These are phyloP conservation scores for Cochlearius cochlearius DNA, from an alignment of 2,113 vertebrate genomes.

Conservation along the genomic window DNA sequence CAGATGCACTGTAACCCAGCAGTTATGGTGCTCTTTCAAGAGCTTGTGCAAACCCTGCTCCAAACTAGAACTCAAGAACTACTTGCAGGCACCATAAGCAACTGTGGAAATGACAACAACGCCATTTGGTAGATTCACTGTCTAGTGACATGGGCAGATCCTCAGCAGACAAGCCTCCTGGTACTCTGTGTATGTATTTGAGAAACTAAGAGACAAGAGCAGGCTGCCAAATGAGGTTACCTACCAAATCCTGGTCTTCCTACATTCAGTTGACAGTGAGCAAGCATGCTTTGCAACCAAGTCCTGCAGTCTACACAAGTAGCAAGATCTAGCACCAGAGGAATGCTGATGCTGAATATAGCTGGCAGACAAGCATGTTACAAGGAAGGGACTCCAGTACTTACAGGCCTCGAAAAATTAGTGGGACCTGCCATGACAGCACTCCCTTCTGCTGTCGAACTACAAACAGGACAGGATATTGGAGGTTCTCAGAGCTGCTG, in stretches of 20 bases:
- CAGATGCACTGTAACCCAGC: background rate
- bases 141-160: background rate
- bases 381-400: conserved; percentile 18
- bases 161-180: background rate
- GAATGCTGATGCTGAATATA: background rate
- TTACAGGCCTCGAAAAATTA: conserved; percentile 82
- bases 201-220: background rate
- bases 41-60: background rate
- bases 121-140: background rate
- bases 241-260: background rate
- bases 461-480: conserved; percentile 78
- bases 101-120: background rate
- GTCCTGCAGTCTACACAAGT: background rate
- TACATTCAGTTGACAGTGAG: background rate
- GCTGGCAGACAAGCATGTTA: background rate
- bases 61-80: background rate
- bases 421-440: conserved; percentile 80
- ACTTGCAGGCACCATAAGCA: background rate
- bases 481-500: conserved; percentile 74
- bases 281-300: background rate
- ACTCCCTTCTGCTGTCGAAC: conserved; percentile 83
- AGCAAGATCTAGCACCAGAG: background rate
- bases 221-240: background rate
- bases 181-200: background rate
- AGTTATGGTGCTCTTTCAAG: background rate